Percentiles rank a stretch among this genome's conserved stretches.
phyloP scores from a whole-genome alignment of 2,797 vertebrate genomes.

The Crocidura indochinensis region DNA sequence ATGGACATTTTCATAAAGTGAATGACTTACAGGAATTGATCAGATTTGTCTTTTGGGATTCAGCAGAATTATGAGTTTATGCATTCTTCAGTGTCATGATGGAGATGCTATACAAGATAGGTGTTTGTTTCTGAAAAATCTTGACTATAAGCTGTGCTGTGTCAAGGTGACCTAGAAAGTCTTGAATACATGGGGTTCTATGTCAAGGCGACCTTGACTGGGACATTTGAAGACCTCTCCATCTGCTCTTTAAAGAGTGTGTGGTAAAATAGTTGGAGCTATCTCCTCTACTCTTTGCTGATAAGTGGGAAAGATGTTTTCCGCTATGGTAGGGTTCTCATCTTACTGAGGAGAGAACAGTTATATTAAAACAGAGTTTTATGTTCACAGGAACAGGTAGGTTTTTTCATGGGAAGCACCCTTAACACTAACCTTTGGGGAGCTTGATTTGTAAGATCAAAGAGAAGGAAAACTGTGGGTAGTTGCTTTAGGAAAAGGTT shows the following conservation, averaged over 20 bases:
- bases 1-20: neutral
- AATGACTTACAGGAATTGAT: slow-evolving; percentile 16
- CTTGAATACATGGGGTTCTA: neutral
- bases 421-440: too few relatives aligned
- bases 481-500: too few relatives aligned
- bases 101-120: neutral
- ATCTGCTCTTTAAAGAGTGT: neutral
- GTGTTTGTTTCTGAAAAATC: neutral
- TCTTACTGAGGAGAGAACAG: too few relatives aligned
- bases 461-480: too few relatives aligned
- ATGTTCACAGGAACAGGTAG: too few relatives aligned
- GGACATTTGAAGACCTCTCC: neutral
- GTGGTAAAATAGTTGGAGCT: neutral
- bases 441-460: too few relatives aligned
- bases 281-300: neutral
- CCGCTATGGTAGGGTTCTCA: neutral
- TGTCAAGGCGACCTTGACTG: neutral
- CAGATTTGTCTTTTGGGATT: neutral
- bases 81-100: neutral
- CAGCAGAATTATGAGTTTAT: neutral
- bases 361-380: too few relatives aligned
- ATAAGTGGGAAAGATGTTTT: neutral
- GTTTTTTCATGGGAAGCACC: too few relatives aligned
- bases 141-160: neutral
- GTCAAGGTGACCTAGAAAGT: neutral